Base-by-base conservation (phyloP, 2,797 vertebrate species). In the Mormyrops attenuatus region DNA sequence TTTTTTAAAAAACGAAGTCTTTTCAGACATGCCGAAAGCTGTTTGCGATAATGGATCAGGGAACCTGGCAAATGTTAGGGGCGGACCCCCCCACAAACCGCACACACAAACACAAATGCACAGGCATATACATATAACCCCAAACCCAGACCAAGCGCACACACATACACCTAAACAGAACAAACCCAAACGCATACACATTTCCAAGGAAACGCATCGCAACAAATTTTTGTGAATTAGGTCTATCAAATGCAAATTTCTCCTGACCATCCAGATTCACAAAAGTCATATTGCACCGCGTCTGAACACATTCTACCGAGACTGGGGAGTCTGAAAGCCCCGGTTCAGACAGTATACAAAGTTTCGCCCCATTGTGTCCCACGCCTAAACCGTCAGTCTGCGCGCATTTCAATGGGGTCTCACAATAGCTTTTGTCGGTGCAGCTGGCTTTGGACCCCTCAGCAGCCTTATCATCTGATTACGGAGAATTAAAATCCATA, bases 71-170 rank as follows among this genome's bases (percentile, higher is more conserved):
- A 80, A 80, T 38, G 17, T 69, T 69, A 69, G 66, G 30, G 66
- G 26, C 26, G 66, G 63, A 15, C 63, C 66, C 66, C 91, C 88
- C 95, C 93, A 91, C 87, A 80, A 50, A 69, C 66, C 34, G 82
- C 77, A 89, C 1, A 3, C 91, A 80, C 89, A 96, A 91, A 92
- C 0, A 4, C 92, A 85, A 87, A 95, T 92, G 90, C 0, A 11
- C 90, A 88, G 86, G 95, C 93, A 92, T 26, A 84, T 17, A 84
- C 41, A n/a, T 26, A 84, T 49, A 84, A 20, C 38, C 49, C 26
- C 88, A 89, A 60, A 11, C 53, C 13, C n/a, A 41, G 1, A 41
- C 41, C 3, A 41, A 41, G 49, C 49, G 9, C 5, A 50, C 49
- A 8, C 49, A 50, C 7, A 50, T 50, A 17, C 11, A 38, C 30